Conservation (phyloP, 64 coral and sea anemone species). For the Hydrozoanthus tunicans region DNA sequence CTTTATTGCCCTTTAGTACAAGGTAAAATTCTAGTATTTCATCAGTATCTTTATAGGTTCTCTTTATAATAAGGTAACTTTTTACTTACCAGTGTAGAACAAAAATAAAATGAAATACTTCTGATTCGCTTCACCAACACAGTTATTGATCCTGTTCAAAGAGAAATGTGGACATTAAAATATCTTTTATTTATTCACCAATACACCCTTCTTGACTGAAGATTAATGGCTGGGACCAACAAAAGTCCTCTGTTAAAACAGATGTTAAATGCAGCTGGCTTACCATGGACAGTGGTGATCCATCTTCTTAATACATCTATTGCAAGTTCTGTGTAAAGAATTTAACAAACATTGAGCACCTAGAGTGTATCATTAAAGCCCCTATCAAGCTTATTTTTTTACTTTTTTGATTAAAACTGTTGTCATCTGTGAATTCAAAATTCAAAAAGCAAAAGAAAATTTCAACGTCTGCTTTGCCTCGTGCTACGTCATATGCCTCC, state of each 20-base stretch:
- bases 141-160: conserved; percentile 94
- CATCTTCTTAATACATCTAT: conserved; percentile 98
- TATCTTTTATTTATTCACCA: not conserved
- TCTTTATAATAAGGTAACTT: not conserved
- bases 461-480: too few relatives aligned
- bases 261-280: not conserved
- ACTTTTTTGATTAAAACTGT: too few relatives aligned
- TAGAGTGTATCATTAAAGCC: too few relatives aligned
- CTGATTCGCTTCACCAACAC: conserved; percentile 98
- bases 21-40: not conserved
- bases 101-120: conserved; percentile 97
- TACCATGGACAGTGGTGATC: conserved; percentile 98
- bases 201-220: not conserved
- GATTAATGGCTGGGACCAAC: too few relatives aligned
- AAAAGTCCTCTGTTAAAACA: too few relatives aligned
- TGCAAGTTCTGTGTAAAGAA: conserved; percentile 73
- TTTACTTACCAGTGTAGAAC: conserved; percentile 85
- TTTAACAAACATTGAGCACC: not conserved
- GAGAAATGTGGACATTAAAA: not conserved
- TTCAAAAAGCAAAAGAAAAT: too few relatives aligned
- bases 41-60: not conserved
- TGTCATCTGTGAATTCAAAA: too few relatives aligned
- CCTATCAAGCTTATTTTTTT: too few relatives aligned
- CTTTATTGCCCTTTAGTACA: too few relatives aligned
- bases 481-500: too few relatives aligned